Evolutionary conservation across 2,113 vertebrate species (phyloP).

Genomic region (Spermophilus dauricus): DNA sequence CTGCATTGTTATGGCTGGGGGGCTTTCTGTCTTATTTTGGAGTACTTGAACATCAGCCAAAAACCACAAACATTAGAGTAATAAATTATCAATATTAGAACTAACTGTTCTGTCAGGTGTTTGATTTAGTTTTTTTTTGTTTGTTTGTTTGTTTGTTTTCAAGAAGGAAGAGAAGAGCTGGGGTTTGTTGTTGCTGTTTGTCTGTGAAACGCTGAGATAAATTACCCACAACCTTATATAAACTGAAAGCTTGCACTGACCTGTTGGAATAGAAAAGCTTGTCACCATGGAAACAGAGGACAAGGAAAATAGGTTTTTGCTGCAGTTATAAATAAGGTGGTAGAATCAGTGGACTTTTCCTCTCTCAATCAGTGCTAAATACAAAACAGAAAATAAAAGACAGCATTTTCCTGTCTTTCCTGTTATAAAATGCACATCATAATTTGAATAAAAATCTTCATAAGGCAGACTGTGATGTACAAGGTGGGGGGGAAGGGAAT

Average conservation of each 20-base stretch:
- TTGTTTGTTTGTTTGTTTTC: background rate
- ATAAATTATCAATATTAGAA: conserved; percentile 59
- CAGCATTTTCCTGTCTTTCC: conserved; percentile 1
- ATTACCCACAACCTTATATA: conserved; percentile 79
- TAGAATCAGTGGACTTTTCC: conserved; percentile 15
- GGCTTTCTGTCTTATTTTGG: background rate
- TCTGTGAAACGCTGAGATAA: conserved; percentile 71
- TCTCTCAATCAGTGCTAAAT: conserved; percentile 46
- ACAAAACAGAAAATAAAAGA: background rate
- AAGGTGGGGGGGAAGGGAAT: background rate
- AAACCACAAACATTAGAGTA: conserved; percentile 34
- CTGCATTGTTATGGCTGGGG: background rate
- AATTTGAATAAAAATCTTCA: conserved; percentile 23
- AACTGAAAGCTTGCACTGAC: conserved; percentile 76
- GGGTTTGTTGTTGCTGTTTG: background rate
- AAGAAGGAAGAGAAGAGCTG: conserved; percentile 1
- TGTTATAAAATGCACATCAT: conserved; percentile 11
- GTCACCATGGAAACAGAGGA: conserved; percentile 80
- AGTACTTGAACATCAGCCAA: conserved; percentile 31
- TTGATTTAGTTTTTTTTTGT: background rate
- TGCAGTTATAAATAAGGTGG: conserved; percentile 73
- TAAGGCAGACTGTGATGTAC: background rate
- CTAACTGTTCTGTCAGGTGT: conserved; percentile 15
- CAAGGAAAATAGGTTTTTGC: conserved; percentile 78
- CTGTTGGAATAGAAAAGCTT: conserved; percentile 75